Evolutionary conservation across 2,113 vertebrate species (phyloP).

Genomic region (Neomonachus schauinslandi): DNA sequence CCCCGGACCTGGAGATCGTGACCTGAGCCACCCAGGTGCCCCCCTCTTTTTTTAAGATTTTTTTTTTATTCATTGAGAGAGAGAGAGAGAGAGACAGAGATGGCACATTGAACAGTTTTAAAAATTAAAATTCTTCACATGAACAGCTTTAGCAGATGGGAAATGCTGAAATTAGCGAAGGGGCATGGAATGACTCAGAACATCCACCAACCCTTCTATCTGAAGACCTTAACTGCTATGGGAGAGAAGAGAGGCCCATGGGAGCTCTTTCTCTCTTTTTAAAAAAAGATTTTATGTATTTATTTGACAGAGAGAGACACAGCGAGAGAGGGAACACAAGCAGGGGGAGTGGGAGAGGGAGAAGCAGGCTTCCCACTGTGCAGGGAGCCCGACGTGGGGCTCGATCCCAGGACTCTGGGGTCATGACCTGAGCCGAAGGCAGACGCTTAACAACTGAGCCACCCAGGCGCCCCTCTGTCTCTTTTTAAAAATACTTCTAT

Average conservation of each 20-base stretch:
- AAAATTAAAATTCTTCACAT: slow-evolving; percentile 3
- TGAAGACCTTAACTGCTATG: background rate
- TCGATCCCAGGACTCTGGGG: no score
- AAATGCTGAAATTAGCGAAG: slow-evolving; percentile 44
- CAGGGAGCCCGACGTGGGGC: no score
- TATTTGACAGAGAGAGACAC: no score
- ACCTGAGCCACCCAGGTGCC: no score
- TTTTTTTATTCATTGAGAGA: background rate
- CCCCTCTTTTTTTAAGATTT: background rate
- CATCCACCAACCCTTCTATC: background rate
- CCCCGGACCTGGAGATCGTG: background rate
- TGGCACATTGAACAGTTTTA: background rate
- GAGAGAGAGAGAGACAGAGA: background rate
- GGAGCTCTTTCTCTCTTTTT: background rate
- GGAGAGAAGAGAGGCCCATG: background rate
- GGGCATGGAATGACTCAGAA: background rate
- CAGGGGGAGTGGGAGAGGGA: no score
- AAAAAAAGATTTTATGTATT: background rate
- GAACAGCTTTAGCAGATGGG: background rate
- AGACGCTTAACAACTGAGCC: no score
- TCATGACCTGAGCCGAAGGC: no score
- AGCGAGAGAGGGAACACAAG: no score
- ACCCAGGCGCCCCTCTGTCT: no score
- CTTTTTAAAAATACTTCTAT: slow-evolving; percentile 4
- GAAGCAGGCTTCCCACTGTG: no score